Evolutionary conservation across 1,140 invertebrate genomes (phyloP).

Genomic region (Apis laboriosa): DNA sequence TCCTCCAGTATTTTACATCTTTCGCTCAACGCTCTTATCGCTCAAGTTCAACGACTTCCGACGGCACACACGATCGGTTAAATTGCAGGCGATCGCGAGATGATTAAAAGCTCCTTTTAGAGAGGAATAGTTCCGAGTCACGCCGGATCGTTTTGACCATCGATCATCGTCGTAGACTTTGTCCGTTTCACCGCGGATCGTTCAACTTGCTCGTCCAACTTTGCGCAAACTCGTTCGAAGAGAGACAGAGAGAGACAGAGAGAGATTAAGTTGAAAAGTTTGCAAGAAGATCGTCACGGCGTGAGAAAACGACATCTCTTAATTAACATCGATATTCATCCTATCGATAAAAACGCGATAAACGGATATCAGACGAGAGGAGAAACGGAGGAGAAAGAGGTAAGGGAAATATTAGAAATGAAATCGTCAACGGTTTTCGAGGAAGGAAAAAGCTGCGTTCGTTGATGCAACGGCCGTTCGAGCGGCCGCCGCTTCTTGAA

Average conservation of each 20-base stretch:
- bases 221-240: too few species aligned
- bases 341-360: not conserved
- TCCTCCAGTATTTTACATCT: not conserved
- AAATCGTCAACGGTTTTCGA: conserved; percentile 46
- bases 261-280: too few species aligned
- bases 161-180: not conserved
- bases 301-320: not conserved
- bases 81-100: not conserved
- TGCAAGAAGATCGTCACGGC: too few species aligned
- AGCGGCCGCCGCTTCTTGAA: conserved; percentile 53
- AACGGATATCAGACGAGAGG: not conserved
- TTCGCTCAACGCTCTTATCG: too few species aligned
- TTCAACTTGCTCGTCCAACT: not conserved
- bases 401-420: conserved; percentile 19
- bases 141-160: not conserved
- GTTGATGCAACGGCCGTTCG: conserved; percentile 47
- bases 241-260: too few species aligned
- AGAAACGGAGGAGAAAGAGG: not conserved
- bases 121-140: not conserved
- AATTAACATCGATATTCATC: not conserved
- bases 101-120: not conserved
- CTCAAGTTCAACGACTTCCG: not conserved
- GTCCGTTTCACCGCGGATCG: not conserved
- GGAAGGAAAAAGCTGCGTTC: conserved; percentile 52
- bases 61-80: too few species aligned